Base-by-base conservation (phyloP, 2,797 vertebrate species). In the Galagoides demidoff region DNA sequence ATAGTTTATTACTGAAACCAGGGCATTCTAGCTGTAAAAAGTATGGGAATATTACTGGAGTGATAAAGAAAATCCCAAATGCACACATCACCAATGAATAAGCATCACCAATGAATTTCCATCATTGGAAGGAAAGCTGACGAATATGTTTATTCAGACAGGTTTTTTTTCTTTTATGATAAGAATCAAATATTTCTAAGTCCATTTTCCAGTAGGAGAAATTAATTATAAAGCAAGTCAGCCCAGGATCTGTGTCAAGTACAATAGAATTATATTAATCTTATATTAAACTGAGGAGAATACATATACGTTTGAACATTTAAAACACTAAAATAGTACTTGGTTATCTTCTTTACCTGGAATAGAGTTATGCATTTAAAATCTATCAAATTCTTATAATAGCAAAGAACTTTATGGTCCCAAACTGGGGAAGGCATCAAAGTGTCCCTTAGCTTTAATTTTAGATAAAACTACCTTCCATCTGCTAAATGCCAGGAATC, bases 381-480 rank as follows among this genome's bases (percentile, higher is more conserved):
- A 31, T 31, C 25, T 66, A 0, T 81, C n/a, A 89, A 82, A 59
- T 8, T 86, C 71, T 9, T 52, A 8, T 11, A 5, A 7, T 31
- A 70, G 23, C 88, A 78, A 19, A 86, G 83, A 82, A 55, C 19
- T 96, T 10, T 27, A 59, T 84, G 3, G 83, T 90, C 1, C 17
- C 61, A 97, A 90, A 52, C 2, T 76, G 16, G 3, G 34, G 14
- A 73, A 95, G 68, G 0, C 81, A 79, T 13, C 19, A 57, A 73
- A 64, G 70, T 83, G 82, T 73, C 49, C 68, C 68, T 90, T 84
- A 92, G 43, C 55, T 81, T 95, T 90, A 45, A 89, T n/a, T 95
- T 95, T 34, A 95, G 52, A 84, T 90, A 74, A 85, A 93, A 68
- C 64, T 57, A 59, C 10, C 20, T 90, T 96, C 74, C 52, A 27